A percentile compares a stretch with the other conserved stretches of the same genome.
phyloP scores from a whole-genome alignment of 2,888 invertebrate genomes.

The Drosophila ochracea region DNA sequence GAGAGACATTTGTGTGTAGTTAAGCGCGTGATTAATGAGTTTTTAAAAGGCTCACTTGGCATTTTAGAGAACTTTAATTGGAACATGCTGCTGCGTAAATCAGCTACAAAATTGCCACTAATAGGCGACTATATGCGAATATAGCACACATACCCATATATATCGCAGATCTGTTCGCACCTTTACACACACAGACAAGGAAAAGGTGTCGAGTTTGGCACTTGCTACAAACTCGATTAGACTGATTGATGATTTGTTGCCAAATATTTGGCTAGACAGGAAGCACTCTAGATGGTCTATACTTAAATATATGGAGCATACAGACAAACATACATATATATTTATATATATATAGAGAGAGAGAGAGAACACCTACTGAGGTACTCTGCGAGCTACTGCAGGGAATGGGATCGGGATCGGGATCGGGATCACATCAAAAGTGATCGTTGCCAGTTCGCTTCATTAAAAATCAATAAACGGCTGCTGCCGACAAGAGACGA shows the following conservation, averaged over 20 bases:
- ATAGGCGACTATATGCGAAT: conserved; percentile 60
- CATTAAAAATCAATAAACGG: conserved; percentile 84
- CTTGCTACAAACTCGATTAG: conserved; percentile 48
- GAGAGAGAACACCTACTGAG: not conserved
- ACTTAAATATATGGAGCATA: not conserved
- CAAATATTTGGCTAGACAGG: conserved; percentile 74
- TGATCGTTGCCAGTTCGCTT: conserved; percentile 70
- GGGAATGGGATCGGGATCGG: not conserved
- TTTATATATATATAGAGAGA: not conserved
- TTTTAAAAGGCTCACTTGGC: conserved; percentile 84
- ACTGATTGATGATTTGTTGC: conserved; percentile 75
- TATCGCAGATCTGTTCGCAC: conserved; percentile 55
- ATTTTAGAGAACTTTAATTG: conserved; percentile 82
- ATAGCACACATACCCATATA: not conserved
- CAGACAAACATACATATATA: not conserved
- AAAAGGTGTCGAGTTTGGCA: conserved; percentile 60
- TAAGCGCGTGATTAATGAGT: conserved; percentile 84
- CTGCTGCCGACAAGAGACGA: conserved; percentile 38
- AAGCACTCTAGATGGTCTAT: conserved; percentile 28
- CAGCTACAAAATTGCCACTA: conserved; percentile 83
- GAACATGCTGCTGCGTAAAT: conserved; percentile 83
- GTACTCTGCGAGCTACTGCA: conserved; percentile 16
- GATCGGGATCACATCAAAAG: conserved; percentile 55
- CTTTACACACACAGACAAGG: conserved; percentile 24
- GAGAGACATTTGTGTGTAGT: conserved; percentile 54